Percentiles rank a stretch among this genome's conserved stretches.
These are phyloP conservation scores for Vollenhovia emeryi DNA, from an alignment of 1,140 invertebrate species.

Conservation along the genomic window DNA sequence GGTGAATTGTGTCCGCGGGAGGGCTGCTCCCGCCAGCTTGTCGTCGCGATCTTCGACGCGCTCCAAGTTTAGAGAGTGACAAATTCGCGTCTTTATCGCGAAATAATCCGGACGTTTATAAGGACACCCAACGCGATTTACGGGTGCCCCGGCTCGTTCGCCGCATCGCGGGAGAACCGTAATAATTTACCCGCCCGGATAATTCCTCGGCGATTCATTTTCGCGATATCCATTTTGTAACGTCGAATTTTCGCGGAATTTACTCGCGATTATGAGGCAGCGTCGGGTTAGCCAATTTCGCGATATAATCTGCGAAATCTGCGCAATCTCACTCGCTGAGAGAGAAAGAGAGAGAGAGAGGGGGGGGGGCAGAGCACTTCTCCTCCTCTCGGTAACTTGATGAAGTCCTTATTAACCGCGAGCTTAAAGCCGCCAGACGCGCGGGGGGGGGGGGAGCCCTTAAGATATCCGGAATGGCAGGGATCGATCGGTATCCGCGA, in stretches of 20 bases:
- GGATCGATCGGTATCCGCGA: conserved; percentile 56
- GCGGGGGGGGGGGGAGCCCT: conserved; percentile 15
- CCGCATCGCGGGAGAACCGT: background rate
- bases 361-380: background rate
- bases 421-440: conserved; percentile 61
- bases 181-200: conserved; percentile 27
- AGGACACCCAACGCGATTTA: background rate
- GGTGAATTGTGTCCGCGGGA: background rate
- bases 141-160: background rate
- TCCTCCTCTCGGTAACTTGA: conserved; percentile 71
- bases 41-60: background rate
- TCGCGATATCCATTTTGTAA: conserved; percentile 63
- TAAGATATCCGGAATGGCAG: conserved; percentile 14
- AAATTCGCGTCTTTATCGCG: background rate
- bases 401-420: conserved; percentile 76
- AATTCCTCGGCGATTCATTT: conserved; percentile 20
- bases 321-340: conserved; percentile 71
- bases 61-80: background rate
- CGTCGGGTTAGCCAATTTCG: conserved; percentile 75
- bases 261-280: conserved; percentile 61
- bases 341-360: background rate
- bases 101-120: conserved; percentile 25
- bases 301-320: conserved; percentile 77
- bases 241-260: conserved; percentile 67
- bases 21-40: background rate